Evolutionary conservation across 1,140 invertebrate genomes (phyloP), one percentile per base, ranked within the genome.

Genomic region (Drosophila parvula): DNA sequence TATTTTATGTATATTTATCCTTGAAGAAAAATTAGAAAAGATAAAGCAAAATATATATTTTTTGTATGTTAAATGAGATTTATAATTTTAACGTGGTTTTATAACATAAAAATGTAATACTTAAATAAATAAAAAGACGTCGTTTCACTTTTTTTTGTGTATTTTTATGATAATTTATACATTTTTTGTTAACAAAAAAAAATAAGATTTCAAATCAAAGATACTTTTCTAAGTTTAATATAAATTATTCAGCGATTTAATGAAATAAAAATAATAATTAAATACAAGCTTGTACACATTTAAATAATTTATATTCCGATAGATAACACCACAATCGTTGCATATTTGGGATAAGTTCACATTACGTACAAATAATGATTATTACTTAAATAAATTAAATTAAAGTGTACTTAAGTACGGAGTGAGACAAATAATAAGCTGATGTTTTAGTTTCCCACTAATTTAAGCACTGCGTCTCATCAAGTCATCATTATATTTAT

Each of bases 401-500:
- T 14, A 38, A 22, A 36, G 12, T 4, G 8, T 8, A 53, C 50
- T 38, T 38, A 55, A 55, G 51, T 55, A 55, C 50, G 36, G 7
- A 22, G 30, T 36, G 16, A 22, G 50, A 16, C 22, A 22, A 36
- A 9, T 51, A 12, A 36, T 34, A 2, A 10, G 14, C n/a, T 6
- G 4, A 38, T 12, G 10, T 53, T 11, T 14, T 34, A 4, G 11
- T 14, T 18, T 34, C 6, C 10, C 50, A 51, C 16, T 0, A 12
- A 36, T 55, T 27, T 38, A 55, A 55, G 51, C 34, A 55, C 51
- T 38, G 34, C 9, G 40, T 4, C n/a, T 14, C 18, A 55, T 53
- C 16, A n/a, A 53, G 50, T 36, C 50, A 53, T 36, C 16, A 14
- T 53, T 53, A 36, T 36, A 55, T n/a, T 38, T 55, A 55, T n/a